Base-by-base conservation (phyloP, 92 coral and sea anemone species). In the Pocillopora grandis region DNA sequence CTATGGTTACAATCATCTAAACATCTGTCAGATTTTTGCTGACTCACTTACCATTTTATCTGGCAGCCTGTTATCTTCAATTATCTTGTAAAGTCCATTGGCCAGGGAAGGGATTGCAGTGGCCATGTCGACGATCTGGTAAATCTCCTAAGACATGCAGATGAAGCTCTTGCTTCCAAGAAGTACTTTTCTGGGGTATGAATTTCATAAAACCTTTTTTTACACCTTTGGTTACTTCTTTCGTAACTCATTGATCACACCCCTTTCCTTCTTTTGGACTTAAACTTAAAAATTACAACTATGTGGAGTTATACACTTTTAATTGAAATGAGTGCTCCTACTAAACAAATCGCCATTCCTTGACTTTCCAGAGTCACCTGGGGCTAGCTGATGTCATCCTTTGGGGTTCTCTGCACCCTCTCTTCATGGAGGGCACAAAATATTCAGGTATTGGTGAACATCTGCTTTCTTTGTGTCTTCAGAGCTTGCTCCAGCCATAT, bases 371-470 rank as follows among this genome's bases (percentile, higher is more conserved):
- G 92, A 87, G 80, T 52, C 56, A 71, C 18, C 71, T 91, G 73
- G 95, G 98, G 1, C 82, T 94, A 62, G 98, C 98, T 20, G 98
- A 96, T 82, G 92, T 96, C 19, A 93, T 94, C 10, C 92, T 96
- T 17, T 96, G 98, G 98, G 98, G 98, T 6, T 94, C 98, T 19
- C 82, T 96, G 20, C 95, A 87, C 82, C 98, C 98, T 12, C 70
- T 94, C 42, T 81, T 94, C 18, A 62, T 85, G 12, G 84, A 80
- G 23, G 78, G 84, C 17, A 66, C 90, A 36, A 78, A 85, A 9
- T 80, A 87, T 21, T 77, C 86, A 52, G 97, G 98, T 92, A 93
- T 18, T 66, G 20, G 48, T 13, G 1, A 16, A 23, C 20, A 14
- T 35, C 7, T 36, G 36, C 52, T 81, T 33, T 48, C n/a, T 18